A percentile compares a stretch with the other conserved stretches of the same genome.
These are phyloP conservation scores for Atrina japonica DNA, from an alignment of 2,888 invertebrate species.

Conservation along the genomic window DNA sequence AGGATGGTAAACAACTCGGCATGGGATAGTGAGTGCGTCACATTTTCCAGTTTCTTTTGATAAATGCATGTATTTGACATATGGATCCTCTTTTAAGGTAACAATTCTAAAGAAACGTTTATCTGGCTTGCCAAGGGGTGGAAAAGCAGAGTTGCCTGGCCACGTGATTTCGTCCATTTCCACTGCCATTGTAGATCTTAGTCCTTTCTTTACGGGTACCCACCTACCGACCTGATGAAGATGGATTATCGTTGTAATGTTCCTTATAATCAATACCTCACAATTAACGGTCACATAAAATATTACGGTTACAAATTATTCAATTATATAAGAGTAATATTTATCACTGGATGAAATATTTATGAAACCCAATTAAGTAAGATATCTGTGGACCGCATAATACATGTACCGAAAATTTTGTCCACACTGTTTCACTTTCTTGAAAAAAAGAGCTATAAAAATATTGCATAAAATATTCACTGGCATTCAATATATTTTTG, in stretches of 20 bases:
- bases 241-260: background rate
- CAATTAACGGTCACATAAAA: too few species aligned
- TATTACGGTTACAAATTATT: too few species aligned
- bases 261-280: too few species aligned
- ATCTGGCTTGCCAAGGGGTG: constrained; percentile 98
- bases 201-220: constrained; percentile 76
- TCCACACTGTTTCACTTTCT: too few species aligned
- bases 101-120: constrained; percentile 95
- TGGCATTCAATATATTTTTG: too few species aligned
- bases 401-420: too few species aligned
- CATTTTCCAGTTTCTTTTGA: constrained; percentile 81
- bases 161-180: constrained; percentile 99
- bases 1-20: constrained; percentile 55
- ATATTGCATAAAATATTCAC: too few species aligned
- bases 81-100: constrained; percentile 97
- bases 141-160: constrained; percentile 97
- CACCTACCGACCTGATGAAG: constrained; percentile 92
- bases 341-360: too few species aligned
- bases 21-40: constrained; percentile 58
- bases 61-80: constrained; percentile 96
- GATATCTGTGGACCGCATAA: too few species aligned
- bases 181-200: constrained; percentile 85
- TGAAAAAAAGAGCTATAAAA: too few species aligned
- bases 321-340: too few species aligned
- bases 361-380: too few species aligned